Percentiles rank a stretch among this genome's conserved stretches.
Conservation (phyloP, 2,113 vertebrate species). For the Melanerpes aurifrons region DNA sequence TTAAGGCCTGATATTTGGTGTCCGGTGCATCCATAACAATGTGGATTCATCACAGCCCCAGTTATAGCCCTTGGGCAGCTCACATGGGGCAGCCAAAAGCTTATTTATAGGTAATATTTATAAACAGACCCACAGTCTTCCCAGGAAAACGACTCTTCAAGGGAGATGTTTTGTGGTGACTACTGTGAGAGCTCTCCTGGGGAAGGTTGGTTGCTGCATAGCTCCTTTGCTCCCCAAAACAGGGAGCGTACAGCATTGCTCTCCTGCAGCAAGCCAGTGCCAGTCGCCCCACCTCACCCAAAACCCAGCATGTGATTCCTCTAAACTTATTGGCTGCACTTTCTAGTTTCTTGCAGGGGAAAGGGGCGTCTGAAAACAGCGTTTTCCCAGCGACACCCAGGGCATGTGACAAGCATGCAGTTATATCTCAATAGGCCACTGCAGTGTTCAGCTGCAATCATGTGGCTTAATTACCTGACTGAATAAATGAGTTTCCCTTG, state of each 20-base stretch:
- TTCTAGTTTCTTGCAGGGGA: neutral
- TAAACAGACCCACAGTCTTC: slow-evolving; percentile 26
- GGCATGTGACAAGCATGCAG: slow-evolving; percentile 14
- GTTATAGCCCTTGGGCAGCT: slow-evolving; percentile 39
- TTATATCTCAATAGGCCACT: slow-evolving; percentile 20
- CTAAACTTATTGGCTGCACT: neutral
- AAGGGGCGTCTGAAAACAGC: neutral
- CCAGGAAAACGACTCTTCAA: neutral
- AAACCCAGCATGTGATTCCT: neutral
- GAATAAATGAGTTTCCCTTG: slow-evolving; percentile 59
- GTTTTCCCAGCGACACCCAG: neutral
- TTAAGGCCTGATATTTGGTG: slow-evolving; percentile 47
- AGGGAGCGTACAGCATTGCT: accelerated
- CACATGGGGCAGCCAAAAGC: neutral
- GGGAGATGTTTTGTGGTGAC: neutral
- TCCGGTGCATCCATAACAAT: neutral
- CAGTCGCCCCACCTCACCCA: neutral
- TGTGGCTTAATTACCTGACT: slow-evolving; percentile 66
- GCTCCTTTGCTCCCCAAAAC: neutral
- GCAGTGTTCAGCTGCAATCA: slow-evolving; percentile 34
- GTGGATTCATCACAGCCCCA: slow-evolving; percentile 38
- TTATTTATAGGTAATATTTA: slow-evolving; percentile 58
- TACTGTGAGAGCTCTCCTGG: neutral
- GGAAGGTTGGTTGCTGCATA: accelerated
- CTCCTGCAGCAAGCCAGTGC: neutral